Conservation (phyloP, 2,888 invertebrate genomes). For the Oxyteleia sp. region DNA sequence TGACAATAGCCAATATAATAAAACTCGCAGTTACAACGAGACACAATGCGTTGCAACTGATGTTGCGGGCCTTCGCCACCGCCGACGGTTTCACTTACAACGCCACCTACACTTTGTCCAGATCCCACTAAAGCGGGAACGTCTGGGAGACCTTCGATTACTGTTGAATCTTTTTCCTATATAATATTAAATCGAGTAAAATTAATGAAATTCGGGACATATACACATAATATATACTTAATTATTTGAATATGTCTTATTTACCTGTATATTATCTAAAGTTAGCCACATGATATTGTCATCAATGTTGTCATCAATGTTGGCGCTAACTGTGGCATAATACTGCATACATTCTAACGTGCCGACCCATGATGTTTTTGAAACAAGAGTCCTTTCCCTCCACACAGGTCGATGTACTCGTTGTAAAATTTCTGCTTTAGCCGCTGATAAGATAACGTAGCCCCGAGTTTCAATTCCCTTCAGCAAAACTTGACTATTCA, state of each 20-base stretch:
- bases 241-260: too few relatives aligned
- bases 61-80: constrained; percentile 90
- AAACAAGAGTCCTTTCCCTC: constrained; percentile 95
- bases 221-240: too few relatives aligned
- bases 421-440: constrained; percentile 97
- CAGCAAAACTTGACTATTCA: too few relatives aligned
- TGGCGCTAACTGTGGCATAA: constrained; percentile 98
- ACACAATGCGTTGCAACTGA: constrained; percentile 98
- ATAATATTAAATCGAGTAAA: constrained; percentile 16
- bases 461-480: too few relatives aligned
- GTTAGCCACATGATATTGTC: constrained; percentile 99
- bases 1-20: constrained; percentile 98
- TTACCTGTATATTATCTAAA: constrained; percentile 95
- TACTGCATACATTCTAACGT: constrained; percentile 99
- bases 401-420: constrained; percentile 96
- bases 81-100: constrained; percentile 97
- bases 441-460: constrained; percentile 98
- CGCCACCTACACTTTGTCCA: constrained; percentile 98
- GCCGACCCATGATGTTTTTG: constrained; percentile 98
- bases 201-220: too few relatives aligned
- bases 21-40: constrained; percentile 99
- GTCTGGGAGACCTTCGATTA: constrained; percentile 94
- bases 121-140: constrained; percentile 96
- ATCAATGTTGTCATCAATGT: constrained; percentile 87
- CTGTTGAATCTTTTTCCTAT: constrained; percentile 91